These are phyloP conservation scores for Dynastes grantii DNA, from an alignment of 2,888 invertebrate species.

Conservation along the genomic window DNA sequence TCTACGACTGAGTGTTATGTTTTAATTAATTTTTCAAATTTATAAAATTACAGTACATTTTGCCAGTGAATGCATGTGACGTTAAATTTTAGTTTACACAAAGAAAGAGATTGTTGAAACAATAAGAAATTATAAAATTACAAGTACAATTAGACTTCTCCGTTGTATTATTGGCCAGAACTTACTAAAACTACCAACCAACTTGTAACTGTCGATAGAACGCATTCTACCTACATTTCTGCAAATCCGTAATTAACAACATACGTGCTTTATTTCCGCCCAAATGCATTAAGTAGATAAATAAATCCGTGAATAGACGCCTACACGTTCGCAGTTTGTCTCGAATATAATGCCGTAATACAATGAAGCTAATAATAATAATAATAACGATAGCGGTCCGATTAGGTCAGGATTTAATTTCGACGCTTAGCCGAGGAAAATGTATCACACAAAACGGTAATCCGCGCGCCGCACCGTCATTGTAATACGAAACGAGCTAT, in stretches of 20 bases:
- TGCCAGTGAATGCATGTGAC: no score
- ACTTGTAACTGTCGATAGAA: no score
- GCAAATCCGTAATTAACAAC: background rate
- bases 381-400: constrained; percentile 33
- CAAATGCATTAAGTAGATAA: constrained; percentile 6
- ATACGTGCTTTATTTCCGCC: background rate
- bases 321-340: constrained; percentile 19
- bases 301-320: constrained; percentile 28
- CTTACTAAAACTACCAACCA: no score
- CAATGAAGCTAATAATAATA: constrained; percentile 28
- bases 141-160: no score
- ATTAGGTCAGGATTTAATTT: constrained; percentile 49
- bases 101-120: no score
- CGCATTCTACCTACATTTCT: background rate
- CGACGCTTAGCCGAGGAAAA: constrained; percentile 47
- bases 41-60: no score
- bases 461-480: constrained; percentile 51
- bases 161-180: no score
- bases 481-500: constrained; percentile 55
- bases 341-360: constrained; percentile 16
- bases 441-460: constrained; percentile 51
- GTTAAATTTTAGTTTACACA: no score
- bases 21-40: no score
- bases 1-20: no score
- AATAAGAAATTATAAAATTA: no score